Evolutionary conservation across 2,888 invertebrate species (phyloP).

Genomic region (Drosophila mayaguana): DNA sequence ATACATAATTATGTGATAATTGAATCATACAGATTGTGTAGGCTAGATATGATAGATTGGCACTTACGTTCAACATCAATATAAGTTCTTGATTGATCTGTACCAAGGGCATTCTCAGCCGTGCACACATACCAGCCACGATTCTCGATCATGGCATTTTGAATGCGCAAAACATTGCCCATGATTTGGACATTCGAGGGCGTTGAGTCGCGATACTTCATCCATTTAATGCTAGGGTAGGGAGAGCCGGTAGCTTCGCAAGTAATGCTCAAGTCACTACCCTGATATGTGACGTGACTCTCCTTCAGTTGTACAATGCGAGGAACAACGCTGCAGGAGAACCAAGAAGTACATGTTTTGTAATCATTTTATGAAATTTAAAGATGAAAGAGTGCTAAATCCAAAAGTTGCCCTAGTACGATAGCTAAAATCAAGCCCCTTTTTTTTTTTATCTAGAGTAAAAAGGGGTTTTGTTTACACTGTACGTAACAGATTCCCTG

Average conservation of each 20-base stretch:
- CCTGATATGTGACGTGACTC: slow-evolving; percentile 85
- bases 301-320: slow-evolving; percentile 67
- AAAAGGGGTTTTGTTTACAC: no score
- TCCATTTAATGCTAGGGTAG: slow-evolving; percentile 92
- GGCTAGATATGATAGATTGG: not conserved
- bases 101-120: slow-evolving; percentile 88
- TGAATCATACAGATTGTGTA: not conserved
- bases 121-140: slow-evolving; percentile 94
- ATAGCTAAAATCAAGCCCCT: no score
- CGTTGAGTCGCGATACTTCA: slow-evolving; percentile 87
- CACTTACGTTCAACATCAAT: slow-evolving; percentile 94
- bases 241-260: slow-evolving; percentile 92
- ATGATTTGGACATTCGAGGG: slow-evolving; percentile 88
- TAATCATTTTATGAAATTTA: not conserved
- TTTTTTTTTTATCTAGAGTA: no score
- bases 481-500: no score
- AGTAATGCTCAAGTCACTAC: slow-evolving; percentile 87
- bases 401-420: no score
- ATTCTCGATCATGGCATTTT: slow-evolving; percentile 90
- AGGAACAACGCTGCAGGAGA: slow-evolving; percentile 62
- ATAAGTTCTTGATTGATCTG: slow-evolving; percentile 89
- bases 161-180: slow-evolving; percentile 89
- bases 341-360: not conserved
- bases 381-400: not conserved
- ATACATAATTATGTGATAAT: not conserved